Evolutionary conservation across 1,140 invertebrate genomes (phyloP), one percentile per base, ranked within the genome.

Genomic region (Nephila pilipes): DNA sequence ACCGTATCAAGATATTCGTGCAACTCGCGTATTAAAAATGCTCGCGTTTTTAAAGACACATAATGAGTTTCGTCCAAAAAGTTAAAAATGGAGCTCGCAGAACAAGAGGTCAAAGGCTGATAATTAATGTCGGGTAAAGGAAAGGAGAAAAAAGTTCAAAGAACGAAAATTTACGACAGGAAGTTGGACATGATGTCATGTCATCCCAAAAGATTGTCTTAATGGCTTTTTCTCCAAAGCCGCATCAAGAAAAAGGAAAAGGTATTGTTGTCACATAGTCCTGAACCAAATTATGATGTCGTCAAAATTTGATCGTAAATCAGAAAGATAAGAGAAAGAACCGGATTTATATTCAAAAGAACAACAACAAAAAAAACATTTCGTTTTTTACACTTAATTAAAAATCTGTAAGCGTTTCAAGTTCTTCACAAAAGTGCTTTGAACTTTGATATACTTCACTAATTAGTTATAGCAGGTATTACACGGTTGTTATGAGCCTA

Each of bases 81-180:
- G 46, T 46, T 46, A 46, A 46, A 46, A 46, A 46, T 46, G 6
- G 46, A 6, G 4, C 46, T 65, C n/a, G 22, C 63, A 20, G 32
- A 69, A 69, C 1, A 29, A 32, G 32, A 75, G 29, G 69, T 75
- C 69, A 75, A 75, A 32, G 29, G 29, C 29, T 14, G 29, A 20
- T 75, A 75, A 75, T 75, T 75, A 75, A 75, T 32, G 32, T 75
- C 69, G 18, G 29, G 2, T 16, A 18, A 4, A 75, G 29, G 29
- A 36, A 75, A 36, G 58, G 22, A 22, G 5, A 36, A 75, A 75
- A 29, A 32, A 36, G 69, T 75, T 75, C 29, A 32, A 32, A 75
- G 69, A 36, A 32, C 29, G 69, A 75, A 75, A 75, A 75, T 75
- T 75, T 75, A 75, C 69, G 69, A 75, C 69, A 75, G 69, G 69